Evolutionary conservation across 2,113 vertebrate genomes (phyloP).

Genomic region (Tragelaphus scriptus): DNA sequence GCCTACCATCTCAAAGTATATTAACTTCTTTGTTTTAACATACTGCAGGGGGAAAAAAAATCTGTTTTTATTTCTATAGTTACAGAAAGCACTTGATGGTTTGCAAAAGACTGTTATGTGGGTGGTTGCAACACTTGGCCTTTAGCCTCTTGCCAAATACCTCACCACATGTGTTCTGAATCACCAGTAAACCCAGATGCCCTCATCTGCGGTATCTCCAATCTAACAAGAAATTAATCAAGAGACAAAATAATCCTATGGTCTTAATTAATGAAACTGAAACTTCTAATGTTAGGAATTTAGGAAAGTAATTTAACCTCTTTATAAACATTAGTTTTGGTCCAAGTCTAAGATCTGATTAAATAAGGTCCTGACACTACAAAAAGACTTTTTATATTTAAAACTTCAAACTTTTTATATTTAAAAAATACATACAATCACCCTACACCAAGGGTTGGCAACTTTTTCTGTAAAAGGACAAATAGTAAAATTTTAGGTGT

Average conservation of each 20-base stretch:
- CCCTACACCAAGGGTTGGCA: not conserved
- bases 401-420: not conserved
- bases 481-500: slow-evolving; percentile 10
- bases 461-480: not conserved
- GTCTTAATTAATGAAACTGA: slow-evolving; percentile 28
- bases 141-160: slow-evolving; percentile 32
- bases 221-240: slow-evolving; percentile 24
- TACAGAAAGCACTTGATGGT: slow-evolving; percentile 21
- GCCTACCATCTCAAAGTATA: slow-evolving; percentile 1
- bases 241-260: slow-evolving; percentile 3
- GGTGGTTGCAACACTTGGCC: slow-evolving; percentile 7
- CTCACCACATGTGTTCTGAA: slow-evolving; percentile 6
- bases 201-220: not conserved
- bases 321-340: slow-evolving; percentile 13
- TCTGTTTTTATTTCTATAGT: slow-evolving; percentile 21
- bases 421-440: not conserved
- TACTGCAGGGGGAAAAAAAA: not conserved
- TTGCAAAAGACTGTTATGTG: slow-evolving; percentile 14
- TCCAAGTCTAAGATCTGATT: slow-evolving; percentile 20
- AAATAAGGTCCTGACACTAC: not conserved
- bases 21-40: slow-evolving; percentile 33
- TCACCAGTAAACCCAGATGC: slow-evolving; percentile 29
- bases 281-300: slow-evolving; percentile 3
- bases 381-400: not conserved
- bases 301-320: not conserved